Percentiles rank a stretch among this genome's conserved stretches.
These are phyloP conservation scores for Sander vitreus DNA, from an alignment of 2,113 vertebrate genomes.

Conservation along the genomic window DNA sequence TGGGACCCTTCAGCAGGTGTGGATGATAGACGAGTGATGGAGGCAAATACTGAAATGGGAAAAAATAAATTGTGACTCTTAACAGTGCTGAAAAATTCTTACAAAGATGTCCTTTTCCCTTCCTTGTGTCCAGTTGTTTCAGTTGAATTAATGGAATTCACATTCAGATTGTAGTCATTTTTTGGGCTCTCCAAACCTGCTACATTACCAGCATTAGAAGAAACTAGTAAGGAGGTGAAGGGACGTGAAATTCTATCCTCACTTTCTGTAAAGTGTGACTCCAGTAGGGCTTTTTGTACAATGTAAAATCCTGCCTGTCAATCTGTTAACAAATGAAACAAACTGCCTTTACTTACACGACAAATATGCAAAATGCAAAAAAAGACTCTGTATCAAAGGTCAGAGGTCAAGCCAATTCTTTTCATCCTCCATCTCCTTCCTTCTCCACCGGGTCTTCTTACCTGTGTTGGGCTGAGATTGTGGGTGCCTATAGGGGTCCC, in stretches of 20 bases:
- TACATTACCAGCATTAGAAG: not conserved
- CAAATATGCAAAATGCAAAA: not conserved
- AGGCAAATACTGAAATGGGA: not conserved
- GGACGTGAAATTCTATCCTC: not conserved
- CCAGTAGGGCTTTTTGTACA: not conserved
- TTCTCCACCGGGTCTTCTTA: constrained; percentile 49
- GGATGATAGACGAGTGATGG: not conserved
- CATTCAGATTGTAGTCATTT: not conserved
- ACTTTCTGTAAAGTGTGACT: not conserved
- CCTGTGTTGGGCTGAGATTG: constrained; percentile 59
- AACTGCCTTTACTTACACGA: not conserved
- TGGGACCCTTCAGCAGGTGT: not conserved
- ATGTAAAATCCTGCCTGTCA: not conserved
- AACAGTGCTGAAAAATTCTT: not conserved
- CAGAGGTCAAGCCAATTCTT: constrained; percentile 58
- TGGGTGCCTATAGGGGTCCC: constrained; percentile 40
- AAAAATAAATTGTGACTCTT: not conserved
- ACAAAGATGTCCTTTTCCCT: not conserved
- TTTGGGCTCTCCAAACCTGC: not conserved
- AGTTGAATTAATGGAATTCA: not conserved
- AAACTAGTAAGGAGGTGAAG: not conserved
- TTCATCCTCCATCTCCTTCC: not conserved
- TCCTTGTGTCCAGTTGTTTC: not conserved
- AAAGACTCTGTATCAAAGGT: constrained; percentile 40
- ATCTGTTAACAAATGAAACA: not conserved